Conservation (phyloP, 2,113 vertebrate species). For the Salvelinus fontinalis region DNA sequence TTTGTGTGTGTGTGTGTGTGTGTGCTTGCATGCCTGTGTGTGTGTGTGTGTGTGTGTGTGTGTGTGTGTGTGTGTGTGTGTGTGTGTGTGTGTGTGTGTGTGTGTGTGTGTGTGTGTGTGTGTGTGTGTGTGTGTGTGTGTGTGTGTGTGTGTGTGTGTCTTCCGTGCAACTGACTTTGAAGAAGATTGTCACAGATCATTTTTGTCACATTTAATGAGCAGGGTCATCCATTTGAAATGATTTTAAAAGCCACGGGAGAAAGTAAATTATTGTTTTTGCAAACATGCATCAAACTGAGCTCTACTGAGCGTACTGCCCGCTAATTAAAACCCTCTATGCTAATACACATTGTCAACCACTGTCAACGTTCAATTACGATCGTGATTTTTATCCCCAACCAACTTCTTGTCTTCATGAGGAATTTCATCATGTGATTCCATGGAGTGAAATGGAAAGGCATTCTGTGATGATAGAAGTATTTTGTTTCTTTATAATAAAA, state of each 20-base stretch:
- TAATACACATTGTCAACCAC: slow-evolving; percentile 16
- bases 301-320: slow-evolving; percentile 11
- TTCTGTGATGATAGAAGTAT: too few relatives aligned
- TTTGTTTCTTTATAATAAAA: too few relatives aligned
- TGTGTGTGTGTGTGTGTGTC: background rate
- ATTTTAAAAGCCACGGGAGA: slow-evolving; percentile 23
- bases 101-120: too few relatives aligned
- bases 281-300: slow-evolving; percentile 6
- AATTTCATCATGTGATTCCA: slow-evolving; percentile 36
- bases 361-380: slow-evolving; percentile 15
- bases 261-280: slow-evolving; percentile 18
- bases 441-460: slow-evolving; percentile 24
- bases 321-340: slow-evolving; percentile 36
- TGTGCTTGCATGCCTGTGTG: too few relatives aligned
- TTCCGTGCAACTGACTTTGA: slow-evolving; percentile 13
- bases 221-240: slow-evolving; percentile 23
- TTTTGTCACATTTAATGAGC: slow-evolving; percentile 49
- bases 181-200: slow-evolving; percentile 25
- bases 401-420: background rate
- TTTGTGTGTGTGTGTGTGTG: too few relatives aligned
- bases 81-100: too few relatives aligned
- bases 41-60: too few relatives aligned
- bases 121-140: too few relatives aligned
- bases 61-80: too few relatives aligned
- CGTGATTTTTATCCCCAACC: background rate